Conservation (phyloP, 2,888 invertebrate species). For the Dusona sp. region DNA sequence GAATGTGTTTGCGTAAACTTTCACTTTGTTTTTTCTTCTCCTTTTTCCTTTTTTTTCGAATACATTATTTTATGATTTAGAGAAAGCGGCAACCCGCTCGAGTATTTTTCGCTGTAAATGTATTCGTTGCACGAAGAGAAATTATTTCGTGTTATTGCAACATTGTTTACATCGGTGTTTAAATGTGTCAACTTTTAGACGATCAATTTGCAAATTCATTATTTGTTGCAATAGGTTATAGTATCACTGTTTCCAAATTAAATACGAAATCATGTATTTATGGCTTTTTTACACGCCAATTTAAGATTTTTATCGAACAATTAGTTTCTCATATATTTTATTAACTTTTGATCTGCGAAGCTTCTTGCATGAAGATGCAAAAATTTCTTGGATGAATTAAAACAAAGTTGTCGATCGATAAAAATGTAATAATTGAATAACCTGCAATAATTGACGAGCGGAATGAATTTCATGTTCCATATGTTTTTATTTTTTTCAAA, state of each 20-base stretch:
- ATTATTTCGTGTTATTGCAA: neutral
- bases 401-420: too few species aligned
- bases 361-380: too few species aligned
- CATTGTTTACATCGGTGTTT: neutral
- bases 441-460: neutral
- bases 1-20: constrained; percentile 31
- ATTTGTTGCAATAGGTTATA: too few species aligned
- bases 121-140: constrained; percentile 9
- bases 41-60: constrained; percentile 13
- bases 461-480: neutral
- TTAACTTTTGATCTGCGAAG: too few species aligned
- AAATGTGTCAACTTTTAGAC: too few species aligned
- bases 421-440: neutral
- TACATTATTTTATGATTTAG: constrained; percentile 29
- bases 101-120: constrained; percentile 5
- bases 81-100: constrained; percentile 31
- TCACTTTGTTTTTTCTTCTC: constrained; percentile 16
- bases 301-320: too few species aligned
- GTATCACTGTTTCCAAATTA: too few species aligned
- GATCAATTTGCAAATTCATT: too few species aligned
- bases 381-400: too few species aligned
- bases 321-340: too few species aligned
- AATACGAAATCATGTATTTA: too few species aligned
- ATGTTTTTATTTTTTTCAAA: neutral
- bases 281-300: too few species aligned